These are phyloP conservation scores for Marmota monax DNA, from an alignment of 2,113 vertebrate genomes.

Conservation along the genomic window DNA sequence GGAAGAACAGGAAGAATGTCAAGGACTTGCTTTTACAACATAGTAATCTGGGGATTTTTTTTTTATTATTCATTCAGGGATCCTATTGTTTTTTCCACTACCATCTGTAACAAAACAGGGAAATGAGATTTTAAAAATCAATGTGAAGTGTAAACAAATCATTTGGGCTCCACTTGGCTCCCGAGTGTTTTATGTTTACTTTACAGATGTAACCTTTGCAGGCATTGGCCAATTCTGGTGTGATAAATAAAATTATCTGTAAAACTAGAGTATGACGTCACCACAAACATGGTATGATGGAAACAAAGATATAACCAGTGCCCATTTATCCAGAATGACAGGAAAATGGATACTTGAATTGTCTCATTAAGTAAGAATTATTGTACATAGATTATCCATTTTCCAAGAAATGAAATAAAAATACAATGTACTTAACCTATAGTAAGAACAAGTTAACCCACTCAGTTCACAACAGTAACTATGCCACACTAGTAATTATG, in stretches of 20 bases:
- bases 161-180: slow-evolving; percentile 63
- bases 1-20: background rate
- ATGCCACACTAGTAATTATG: background rate
- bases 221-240: slow-evolving; percentile 57
- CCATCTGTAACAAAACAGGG: slow-evolving; percentile 71
- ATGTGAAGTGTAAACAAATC: slow-evolving; percentile 76
- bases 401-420: slow-evolving; percentile 61
- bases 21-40: slow-evolving; percentile 14
- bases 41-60: background rate
- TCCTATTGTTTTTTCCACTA: slow-evolving; percentile 70
- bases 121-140: slow-evolving; percentile 79
- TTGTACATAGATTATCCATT: slow-evolving; percentile 53
- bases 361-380: slow-evolving; percentile 60
- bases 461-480: slow-evolving; percentile 24
- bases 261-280: slow-evolving; percentile 65
- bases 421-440: slow-evolving; percentile 1
- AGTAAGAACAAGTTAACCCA: background rate
- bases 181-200: slow-evolving; percentile 69
- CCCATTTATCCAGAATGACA: slow-evolving; percentile 49
- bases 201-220: slow-evolving; percentile 78
- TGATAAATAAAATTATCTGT: slow-evolving; percentile 79
- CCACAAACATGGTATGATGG: slow-evolving; percentile 63
- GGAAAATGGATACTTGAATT: slow-evolving; percentile 3
- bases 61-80: slow-evolving; percentile 46
- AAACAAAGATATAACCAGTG: slow-evolving; percentile 46